These are phyloP conservation scores for Stomorhina lunata DNA, from an alignment of 2,888 invertebrate genomes.

Conservation along the genomic window DNA sequence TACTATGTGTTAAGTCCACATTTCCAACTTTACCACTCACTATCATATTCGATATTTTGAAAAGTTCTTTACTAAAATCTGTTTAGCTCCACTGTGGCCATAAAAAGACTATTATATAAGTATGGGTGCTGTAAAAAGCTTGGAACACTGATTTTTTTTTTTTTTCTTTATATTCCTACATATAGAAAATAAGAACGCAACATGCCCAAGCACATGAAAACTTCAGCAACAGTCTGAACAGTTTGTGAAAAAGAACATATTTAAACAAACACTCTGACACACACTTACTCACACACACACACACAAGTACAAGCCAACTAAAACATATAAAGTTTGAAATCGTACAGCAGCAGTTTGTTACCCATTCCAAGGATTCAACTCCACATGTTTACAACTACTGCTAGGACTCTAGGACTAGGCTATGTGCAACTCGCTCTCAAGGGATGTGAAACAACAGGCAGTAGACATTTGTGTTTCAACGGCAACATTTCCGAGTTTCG, in stretches of 20 bases:
- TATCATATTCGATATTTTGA: too few species aligned
- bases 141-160: neutral
- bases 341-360: slow-evolving; percentile 65
- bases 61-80: neutral
- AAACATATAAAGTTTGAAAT: slow-evolving; percentile 73
- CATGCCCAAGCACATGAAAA: slow-evolving; percentile 56
- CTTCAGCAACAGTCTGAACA: slow-evolving; percentile 64
- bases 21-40: too few species aligned
- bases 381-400: slow-evolving; percentile 48
- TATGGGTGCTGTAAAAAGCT: slow-evolving; percentile 6
- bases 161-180: neutral
- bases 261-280: slow-evolving; percentile 20
- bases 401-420: slow-evolving; percentile 7
- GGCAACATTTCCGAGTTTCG: slow-evolving; percentile 78
- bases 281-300: neutral
- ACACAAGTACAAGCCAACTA: neutral
- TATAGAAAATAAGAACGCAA: slow-evolving; percentile 35
- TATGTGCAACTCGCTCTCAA: slow-evolving; percentile 3
- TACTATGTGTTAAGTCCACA: too few species aligned
- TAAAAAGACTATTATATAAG: neutral
- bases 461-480: slow-evolving; percentile 77
- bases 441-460: slow-evolving; percentile 66
- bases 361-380: slow-evolving; percentile 30
- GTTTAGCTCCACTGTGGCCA: neutral
- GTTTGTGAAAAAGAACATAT: slow-evolving; percentile 34